Evolutionary conservation across 2,113 vertebrate genomes (phyloP).

Genomic region (Ellobius talpinus): DNA sequence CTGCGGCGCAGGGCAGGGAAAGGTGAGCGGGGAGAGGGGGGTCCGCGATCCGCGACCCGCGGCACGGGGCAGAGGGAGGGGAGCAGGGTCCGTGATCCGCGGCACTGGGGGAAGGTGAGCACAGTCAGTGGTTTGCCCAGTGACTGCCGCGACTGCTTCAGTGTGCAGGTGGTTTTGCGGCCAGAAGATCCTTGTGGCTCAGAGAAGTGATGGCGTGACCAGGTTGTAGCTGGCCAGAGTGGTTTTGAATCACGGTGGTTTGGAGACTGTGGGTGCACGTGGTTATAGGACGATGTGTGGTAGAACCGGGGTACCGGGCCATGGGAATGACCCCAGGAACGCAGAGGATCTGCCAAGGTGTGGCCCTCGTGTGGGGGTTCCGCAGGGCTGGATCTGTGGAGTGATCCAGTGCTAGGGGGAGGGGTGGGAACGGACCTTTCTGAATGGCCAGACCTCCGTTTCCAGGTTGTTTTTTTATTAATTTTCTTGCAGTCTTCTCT

Average conservation of each 20-base stretch:
- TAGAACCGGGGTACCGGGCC: too few relatives aligned
- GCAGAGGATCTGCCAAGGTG: not conserved
- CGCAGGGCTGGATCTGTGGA: not conserved
- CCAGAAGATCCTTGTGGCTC: not conserved
- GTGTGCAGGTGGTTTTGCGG: not conserved
- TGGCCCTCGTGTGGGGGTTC: too few relatives aligned
- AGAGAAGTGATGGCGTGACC: too few relatives aligned
- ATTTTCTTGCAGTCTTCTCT: not conserved
- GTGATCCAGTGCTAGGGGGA: too few relatives aligned
- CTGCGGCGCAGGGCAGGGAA: too few relatives aligned
- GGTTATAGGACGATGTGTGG: accelerated
- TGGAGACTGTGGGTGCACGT: not conserved
- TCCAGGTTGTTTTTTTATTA: too few relatives aligned
- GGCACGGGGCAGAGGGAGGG: too few relatives aligned
- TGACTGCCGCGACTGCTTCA: not conserved
- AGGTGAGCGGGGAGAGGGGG: too few relatives aligned
- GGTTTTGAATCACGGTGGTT: not conserved
- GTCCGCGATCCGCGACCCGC: too few relatives aligned
- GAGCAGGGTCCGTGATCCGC: too few relatives aligned
- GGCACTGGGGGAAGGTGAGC: too few relatives aligned
- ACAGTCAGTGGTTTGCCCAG: not conserved
- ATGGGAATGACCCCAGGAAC: not conserved
- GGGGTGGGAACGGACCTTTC: not conserved
- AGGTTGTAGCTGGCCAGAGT: not conserved
- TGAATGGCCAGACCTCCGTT: not conserved